Conservation (phyloP, 2,888 invertebrate species). For the Taphrorychus bicolor region DNA sequence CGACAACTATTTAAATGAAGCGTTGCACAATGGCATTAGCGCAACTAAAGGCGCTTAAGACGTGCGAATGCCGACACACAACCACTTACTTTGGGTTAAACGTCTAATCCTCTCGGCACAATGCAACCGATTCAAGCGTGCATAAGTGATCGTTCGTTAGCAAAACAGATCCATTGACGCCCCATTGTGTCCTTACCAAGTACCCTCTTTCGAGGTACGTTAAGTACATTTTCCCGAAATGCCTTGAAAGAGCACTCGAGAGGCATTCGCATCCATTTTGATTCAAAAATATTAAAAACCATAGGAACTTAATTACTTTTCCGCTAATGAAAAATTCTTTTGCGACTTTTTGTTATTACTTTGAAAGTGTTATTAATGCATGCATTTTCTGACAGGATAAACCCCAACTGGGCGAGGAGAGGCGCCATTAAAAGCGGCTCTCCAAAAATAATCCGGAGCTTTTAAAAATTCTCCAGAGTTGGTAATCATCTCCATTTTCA, state of each 20-base stretch:
- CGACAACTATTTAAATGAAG: constrained; percentile 20
- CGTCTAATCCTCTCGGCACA: constrained; percentile 56
- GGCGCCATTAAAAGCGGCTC: constrained; percentile 20
- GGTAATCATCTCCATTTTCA: constrained; percentile 32
- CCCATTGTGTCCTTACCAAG: not conserved
- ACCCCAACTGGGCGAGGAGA: not conserved
- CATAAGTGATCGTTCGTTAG: constrained; percentile 55
- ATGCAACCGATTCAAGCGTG: constrained; percentile 57
- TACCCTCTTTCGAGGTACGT: not conserved
- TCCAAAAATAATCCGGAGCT: constrained; percentile 7
- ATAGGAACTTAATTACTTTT: not conserved
- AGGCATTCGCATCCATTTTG: no score
- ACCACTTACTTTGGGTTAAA: constrained; percentile 50
- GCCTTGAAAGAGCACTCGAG: not conserved
- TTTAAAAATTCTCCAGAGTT: constrained; percentile 25
- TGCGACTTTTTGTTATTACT: not conserved
- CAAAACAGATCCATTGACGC: not conserved
- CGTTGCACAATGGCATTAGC: constrained; percentile 41
- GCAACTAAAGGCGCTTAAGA: constrained; percentile 40
- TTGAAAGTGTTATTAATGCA: constrained; percentile 3
- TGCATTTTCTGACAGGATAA: not conserved
- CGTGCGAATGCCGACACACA: constrained; percentile 50
- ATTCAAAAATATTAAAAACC: no score
- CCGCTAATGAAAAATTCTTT: constrained; percentile 5
- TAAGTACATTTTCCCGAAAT: not conserved